Percentiles rank a stretch among this genome's conserved stretches.
Conservation (phyloP, 1,140 invertebrate species). For the Cephus cinctus region DNA sequence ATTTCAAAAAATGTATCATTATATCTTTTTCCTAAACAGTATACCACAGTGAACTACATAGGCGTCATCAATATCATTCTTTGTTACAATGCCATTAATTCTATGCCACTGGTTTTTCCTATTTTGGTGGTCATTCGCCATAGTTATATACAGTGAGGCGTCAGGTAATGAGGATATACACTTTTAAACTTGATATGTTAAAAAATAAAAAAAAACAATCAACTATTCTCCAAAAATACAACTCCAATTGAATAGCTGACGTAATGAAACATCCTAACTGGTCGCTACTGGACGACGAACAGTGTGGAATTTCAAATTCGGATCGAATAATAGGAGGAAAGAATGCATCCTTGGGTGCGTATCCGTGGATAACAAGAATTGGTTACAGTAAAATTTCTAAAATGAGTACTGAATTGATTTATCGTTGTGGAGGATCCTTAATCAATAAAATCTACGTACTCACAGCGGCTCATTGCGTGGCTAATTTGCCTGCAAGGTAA, state of each 20-base stretch:
- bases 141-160: neutral
- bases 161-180: neutral
- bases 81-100: too few species aligned
- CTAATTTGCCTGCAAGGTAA: conserved; percentile 47
- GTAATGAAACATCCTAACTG: conserved; percentile 47
- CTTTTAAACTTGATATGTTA: too few species aligned
- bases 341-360: conserved; percentile 62
- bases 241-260: conserved; percentile 2
- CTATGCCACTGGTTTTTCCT: too few species aligned
- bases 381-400: conserved; percentile 56
- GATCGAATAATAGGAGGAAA: conserved; percentile 66
- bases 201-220: neutral
- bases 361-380: conserved; percentile 68
- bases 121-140: neutral
- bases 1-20: too few species aligned
- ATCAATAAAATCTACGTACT: conserved; percentile 63
- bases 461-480: conserved; percentile 69
- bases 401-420: conserved; percentile 24
- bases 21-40: too few species aligned
- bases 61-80: too few species aligned
- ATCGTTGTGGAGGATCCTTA: conserved; percentile 65
- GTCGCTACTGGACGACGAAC: conserved; percentile 42
- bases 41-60: too few species aligned
- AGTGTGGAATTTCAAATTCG: conserved; percentile 58
- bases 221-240: neutral